These are phyloP conservation scores for Leptinotarsa lineolata DNA, from an alignment of 1,140 invertebrate species.

Conservation along the genomic window DNA sequence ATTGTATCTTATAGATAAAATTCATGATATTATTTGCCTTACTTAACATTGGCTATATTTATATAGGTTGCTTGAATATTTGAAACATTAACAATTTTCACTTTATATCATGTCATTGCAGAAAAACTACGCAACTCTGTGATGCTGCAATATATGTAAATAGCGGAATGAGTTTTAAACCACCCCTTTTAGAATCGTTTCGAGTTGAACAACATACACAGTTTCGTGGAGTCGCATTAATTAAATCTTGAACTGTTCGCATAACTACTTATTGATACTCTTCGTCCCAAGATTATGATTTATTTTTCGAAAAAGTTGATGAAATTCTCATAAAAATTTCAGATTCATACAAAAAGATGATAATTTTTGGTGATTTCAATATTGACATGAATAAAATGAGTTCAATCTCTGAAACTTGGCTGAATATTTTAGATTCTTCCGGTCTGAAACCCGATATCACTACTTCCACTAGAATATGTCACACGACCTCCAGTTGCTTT, in stretches of 20 bases:
- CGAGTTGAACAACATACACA: conserved; percentile 12
- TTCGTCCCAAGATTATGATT: conserved; percentile 2
- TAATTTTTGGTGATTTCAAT: not conserved
- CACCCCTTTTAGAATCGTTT: not conserved
- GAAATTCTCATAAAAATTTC: not conserved
- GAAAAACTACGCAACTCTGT: not conserved
- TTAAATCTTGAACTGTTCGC: not conserved
- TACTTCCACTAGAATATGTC: not conserved
- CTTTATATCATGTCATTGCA: not conserved
- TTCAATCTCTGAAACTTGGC: conserved; percentile 10
- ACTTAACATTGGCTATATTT: not conserved
- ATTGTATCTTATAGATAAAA: not conserved
- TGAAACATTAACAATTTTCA: not conserved
- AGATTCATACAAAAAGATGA: conserved; percentile 1
- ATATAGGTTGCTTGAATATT: not conserved
- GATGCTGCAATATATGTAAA: not conserved
- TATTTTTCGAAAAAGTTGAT: conserved; percentile 9
- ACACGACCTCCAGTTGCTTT: not conserved
- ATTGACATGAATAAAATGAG: conserved; percentile 1
- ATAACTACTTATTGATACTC: not conserved
- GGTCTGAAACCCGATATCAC: not conserved
- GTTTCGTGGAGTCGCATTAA: not conserved
- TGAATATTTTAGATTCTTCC: conserved; percentile 1
- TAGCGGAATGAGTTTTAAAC: not conserved
- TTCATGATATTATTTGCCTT: not conserved